Conservation (phyloP, 2,113 vertebrate species). For the Gila orcuttii region DNA sequence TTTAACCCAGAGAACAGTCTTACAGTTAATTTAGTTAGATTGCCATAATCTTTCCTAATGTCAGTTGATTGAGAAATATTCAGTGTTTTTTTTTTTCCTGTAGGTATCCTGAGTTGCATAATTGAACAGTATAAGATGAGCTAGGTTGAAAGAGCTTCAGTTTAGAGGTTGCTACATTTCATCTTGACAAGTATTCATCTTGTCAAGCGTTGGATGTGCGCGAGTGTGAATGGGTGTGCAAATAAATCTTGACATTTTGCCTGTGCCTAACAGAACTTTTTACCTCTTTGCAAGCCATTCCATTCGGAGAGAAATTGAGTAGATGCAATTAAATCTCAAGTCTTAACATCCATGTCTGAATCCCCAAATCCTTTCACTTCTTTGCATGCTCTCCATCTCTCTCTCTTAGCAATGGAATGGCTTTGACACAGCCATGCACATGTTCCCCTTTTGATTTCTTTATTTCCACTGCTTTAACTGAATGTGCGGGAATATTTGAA, state of each 20-base stretch:
- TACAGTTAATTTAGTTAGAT: not conserved
- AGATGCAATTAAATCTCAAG: not conserved
- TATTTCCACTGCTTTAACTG: conserved; percentile 70
- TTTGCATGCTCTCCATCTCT: conserved; percentile 44
- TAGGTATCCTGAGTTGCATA: not conserved
- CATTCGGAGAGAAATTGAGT: conserved; percentile 43
- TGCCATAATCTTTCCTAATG: not conserved
- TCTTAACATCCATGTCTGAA: not conserved
- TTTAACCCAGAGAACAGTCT: no score
- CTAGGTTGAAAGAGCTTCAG: not conserved
- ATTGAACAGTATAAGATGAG: not conserved
- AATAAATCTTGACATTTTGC: conserved; percentile 33
- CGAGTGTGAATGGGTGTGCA: conserved; percentile 24
- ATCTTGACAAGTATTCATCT: not conserved
- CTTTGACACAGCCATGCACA: conserved; percentile 53
- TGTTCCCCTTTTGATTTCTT: conserved; percentile 40
- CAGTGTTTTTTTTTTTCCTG: not conserved
- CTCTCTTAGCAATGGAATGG: conserved; percentile 63
- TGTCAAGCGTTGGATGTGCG: not conserved
- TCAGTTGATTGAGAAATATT: not conserved
- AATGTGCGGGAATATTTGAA: conserved; percentile 67
- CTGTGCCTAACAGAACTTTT: conserved; percentile 49
- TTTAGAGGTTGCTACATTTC: conserved; percentile 1
- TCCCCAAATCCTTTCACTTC: not conserved
- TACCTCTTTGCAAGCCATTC: conserved; percentile 27